A percentile compares a stretch with the other conserved stretches of the same genome.
phyloP scores from a whole-genome alignment of 2,797 vertebrate species.

The Enteromius fasciolatus region DNA sequence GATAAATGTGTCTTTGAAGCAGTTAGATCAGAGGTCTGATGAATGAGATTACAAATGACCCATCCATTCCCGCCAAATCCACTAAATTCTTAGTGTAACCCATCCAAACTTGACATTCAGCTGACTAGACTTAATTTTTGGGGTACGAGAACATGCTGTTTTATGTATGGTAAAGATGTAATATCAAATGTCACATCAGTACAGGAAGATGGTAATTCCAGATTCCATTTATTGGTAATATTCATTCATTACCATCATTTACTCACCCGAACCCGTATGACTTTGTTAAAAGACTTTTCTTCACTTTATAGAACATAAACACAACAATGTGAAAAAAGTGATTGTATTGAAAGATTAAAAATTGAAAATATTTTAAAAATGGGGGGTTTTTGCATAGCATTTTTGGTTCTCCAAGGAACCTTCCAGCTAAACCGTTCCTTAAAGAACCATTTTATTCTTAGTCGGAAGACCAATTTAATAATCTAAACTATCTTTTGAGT shows the following conservation, averaged over 20 bases:
- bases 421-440: not conserved
- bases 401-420: not conserved
- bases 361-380: no score
- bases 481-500: not conserved
- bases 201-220: not conserved
- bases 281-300: no score
- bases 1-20: conserved; percentile 59
- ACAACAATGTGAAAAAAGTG: no score
- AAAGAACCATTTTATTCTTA: not conserved
- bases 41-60: conserved; percentile 8
- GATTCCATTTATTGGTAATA: not conserved
- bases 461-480: not conserved
- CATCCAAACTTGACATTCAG: conserved; percentile 14
- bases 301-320: no score
- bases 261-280: not conserved
- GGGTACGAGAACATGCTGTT: not conserved
- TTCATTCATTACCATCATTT: not conserved
- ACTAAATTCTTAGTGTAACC: not conserved
- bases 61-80: not conserved
- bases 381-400: not conserved
- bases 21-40: conserved; percentile 27
- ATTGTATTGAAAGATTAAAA: not conserved
- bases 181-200: conserved; percentile 15
- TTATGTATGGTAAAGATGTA: not conserved
- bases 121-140: not conserved